phyloP scores from a whole-genome alignment of 2,888 invertebrate species.

The Ochlodes sylvanus region DNA sequence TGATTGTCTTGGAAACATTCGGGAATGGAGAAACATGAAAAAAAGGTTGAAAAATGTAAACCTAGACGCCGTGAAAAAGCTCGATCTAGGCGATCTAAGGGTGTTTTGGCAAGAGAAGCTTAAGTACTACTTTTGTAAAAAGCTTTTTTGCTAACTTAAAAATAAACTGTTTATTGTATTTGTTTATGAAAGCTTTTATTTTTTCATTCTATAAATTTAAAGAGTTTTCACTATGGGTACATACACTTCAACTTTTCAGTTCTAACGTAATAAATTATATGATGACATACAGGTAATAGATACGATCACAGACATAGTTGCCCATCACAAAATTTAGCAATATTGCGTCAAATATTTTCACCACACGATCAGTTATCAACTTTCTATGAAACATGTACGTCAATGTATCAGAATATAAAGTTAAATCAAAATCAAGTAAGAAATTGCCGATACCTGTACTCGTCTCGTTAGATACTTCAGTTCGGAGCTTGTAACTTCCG shows the following conservation, averaged over 20 bases:
- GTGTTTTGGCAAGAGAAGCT: background rate
- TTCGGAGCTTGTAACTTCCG: conserved; percentile 33
- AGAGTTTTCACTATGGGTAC: no score
- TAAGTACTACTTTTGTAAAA: no score
- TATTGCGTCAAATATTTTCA: no score
- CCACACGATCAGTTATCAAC: background rate
- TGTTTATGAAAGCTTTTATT: no score
- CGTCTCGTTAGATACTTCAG: conserved; percentile 25
- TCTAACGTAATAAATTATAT: no score
- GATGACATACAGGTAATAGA: no score
- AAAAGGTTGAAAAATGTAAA: background rate
- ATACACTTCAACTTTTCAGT: no score
- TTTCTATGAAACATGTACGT: conserved; percentile 2
- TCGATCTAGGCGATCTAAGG: background rate
- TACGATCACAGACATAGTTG: no score
- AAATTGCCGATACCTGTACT: background rate
- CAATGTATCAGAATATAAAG: background rate
- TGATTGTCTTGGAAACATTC: conserved; percentile 29
- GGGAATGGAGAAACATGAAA: conserved; percentile 24
- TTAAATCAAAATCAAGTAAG: conserved; percentile 9
- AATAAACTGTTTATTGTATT: no score
- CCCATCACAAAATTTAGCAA: no score
- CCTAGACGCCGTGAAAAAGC: background rate
- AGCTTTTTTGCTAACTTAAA: no score
- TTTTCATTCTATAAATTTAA: no score